Evolutionary conservation across 92 coral and sea anemone genomes (phyloP), one percentile per base, ranked within the genome.

Genomic region (Isaurus tuberculatus): DNA sequence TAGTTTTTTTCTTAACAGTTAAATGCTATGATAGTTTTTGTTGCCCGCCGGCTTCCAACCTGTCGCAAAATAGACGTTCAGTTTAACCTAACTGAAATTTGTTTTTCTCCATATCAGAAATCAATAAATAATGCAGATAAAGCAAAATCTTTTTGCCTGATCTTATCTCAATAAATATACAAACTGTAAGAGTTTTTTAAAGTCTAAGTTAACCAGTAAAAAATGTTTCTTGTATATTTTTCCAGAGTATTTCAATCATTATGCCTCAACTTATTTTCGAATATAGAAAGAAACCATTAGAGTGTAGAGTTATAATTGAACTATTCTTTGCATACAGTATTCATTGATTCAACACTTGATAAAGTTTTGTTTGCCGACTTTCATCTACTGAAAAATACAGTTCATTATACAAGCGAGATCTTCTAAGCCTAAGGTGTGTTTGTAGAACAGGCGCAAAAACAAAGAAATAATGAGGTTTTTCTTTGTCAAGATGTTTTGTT

Each of bases 391-490:
- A 77, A 70, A 10, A 17, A 65, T 8, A 20, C 26, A 58, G 82
- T 77, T 77, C 70, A 77, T 77, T 77, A 77, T 34, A n/a, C 51
- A 36, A 31, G 82, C 70, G 23, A 31, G 70, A 36, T 58, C 26
- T 49, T 40, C 22, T 8, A 31, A 8, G 69, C 20, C 0, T 53
- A 28, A 74, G 43, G 29, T 77, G 51, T 75, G 67, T 77, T 77
- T 77, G 36, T 11, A 77, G 49, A 19, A 48, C 51, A 58, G 51
- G 17, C 69, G 68, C 51, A 60, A 36, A 51, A 77, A 77, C 82
- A 77, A 77, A 58, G 82, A 60, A 77, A 77, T 77, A 57, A 32
- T 10, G 69, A 77, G 82, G 80, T 36, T 77, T 77, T 77, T 55
- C 63, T 77, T 69, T 77, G 70, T 77, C 23, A 20, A 57, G 82